A percentile compares a stretch with the other conserved stretches of the same genome.
phyloP scores from a whole-genome alignment of 2,113 vertebrate species.

The Hemichromis elongatus region DNA sequence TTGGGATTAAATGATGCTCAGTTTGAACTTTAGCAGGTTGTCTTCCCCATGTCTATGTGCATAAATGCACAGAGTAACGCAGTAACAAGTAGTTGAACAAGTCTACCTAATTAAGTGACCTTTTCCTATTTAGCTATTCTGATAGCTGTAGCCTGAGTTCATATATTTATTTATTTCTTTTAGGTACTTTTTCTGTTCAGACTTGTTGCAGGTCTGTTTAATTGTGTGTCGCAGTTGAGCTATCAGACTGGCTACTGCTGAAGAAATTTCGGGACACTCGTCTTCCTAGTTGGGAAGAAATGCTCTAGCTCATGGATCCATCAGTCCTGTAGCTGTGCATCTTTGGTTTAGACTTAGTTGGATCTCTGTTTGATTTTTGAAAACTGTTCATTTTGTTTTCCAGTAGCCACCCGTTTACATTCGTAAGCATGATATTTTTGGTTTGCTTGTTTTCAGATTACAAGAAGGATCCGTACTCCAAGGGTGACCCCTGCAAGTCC shows the following conservation, averaged over 20 bases:
- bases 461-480: constrained; percentile 80
- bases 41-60: too few relatives aligned
- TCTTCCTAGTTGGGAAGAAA: too few relatives aligned
- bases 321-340: too few relatives aligned
- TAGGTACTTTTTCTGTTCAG: neutral
- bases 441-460: constrained; percentile 74
- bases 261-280: too few relatives aligned
- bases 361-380: neutral
- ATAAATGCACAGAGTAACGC: too few relatives aligned
- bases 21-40: too few relatives aligned
- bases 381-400: accelerated
- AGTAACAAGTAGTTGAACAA: too few relatives aligned
- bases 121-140: neutral
- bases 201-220: neutral
- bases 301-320: too few relatives aligned
- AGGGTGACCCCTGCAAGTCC: constrained; percentile 82
- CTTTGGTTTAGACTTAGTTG: neutral
- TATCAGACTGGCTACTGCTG: too few relatives aligned
- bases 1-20: too few relatives aligned
- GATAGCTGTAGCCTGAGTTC: too few relatives aligned
- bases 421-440: neutral
- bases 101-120: too few relatives aligned
- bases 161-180: neutral
- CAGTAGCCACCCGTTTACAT: neutral
- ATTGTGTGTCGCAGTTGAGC: neutral